These are phyloP conservation scores for Sebastes iracundus DNA, from an alignment of 2,797 vertebrate genomes.

Conservation along the genomic window DNA sequence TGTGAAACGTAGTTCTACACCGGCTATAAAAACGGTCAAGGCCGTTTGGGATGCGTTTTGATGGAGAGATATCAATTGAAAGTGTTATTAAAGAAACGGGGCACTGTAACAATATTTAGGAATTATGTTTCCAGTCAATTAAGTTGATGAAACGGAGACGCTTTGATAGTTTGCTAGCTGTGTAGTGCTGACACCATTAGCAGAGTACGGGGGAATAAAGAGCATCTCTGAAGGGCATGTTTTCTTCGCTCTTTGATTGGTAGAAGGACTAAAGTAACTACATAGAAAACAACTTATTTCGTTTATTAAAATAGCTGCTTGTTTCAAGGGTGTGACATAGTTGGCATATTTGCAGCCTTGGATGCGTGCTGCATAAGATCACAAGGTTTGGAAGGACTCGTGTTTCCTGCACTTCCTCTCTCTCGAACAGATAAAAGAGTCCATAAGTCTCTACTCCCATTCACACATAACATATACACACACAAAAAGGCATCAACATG, in stretches of 20 bases:
- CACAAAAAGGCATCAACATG: background rate
- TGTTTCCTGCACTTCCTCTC: background rate
- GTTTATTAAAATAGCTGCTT: background rate
- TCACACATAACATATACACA: background rate
- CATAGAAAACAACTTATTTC: background rate
- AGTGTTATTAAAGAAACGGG: background rate
- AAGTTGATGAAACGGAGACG: background rate
- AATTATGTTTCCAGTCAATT: background rate
- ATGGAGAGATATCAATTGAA: background rate
- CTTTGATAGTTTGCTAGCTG: background rate
- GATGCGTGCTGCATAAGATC: background rate
- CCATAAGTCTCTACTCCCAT: background rate
- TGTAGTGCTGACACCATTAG: background rate
- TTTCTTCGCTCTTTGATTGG: background rate
- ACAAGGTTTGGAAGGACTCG: background rate
- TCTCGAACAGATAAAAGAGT: background rate
- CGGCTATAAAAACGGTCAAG: constrained; percentile 16
- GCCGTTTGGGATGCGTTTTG: constrained; percentile 10
- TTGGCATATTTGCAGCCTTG: background rate
- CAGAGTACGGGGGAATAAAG: background rate
- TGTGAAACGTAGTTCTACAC: background rate
- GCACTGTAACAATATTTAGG: background rate
- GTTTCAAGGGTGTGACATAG: background rate
- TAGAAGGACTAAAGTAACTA: background rate
- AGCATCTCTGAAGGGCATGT: background rate